phyloP scores from a whole-genome alignment of 1,140 invertebrate genomes.

The Eueides isabella region DNA sequence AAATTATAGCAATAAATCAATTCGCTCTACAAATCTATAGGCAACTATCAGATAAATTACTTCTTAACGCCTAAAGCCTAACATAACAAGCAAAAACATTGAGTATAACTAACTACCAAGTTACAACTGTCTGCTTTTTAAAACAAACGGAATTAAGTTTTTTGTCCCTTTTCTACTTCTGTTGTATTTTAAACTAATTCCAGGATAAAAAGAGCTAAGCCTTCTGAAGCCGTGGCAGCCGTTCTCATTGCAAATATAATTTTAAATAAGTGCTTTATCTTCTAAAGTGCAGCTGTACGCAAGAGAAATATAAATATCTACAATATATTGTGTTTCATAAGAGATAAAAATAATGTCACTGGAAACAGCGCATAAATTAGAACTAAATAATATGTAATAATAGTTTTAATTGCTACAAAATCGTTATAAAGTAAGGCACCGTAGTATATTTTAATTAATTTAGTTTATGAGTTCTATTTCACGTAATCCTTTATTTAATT shows the following conservation, averaged over 20 bases:
- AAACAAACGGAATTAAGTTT: not conserved
- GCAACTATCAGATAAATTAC: too few species aligned
- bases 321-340: too few species aligned
- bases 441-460: too few species aligned
- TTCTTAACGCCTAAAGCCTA: not conserved
- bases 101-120: not conserved
- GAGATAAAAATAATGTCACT: too few species aligned
- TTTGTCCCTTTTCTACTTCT: not conserved
- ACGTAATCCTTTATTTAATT: too few species aligned
- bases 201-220: slow-evolving; percentile 13
- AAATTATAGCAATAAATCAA: too few species aligned
- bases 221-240: not conserved
- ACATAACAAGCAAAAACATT: not conserved
- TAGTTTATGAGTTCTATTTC: too few species aligned
- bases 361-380: too few species aligned
- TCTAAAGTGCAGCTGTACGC: not conserved
- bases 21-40: too few species aligned
- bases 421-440: too few species aligned
- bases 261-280: slow-evolving; percentile 13
- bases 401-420: too few species aligned
- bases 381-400: too few species aligned
- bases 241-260: slow-evolving; percentile 5
- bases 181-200: not conserved
- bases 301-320: not conserved
- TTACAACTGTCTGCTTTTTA: not conserved